These are phyloP conservation scores for Hemibagrus wyckioides DNA, from an alignment of 2,113 vertebrate species.

Conservation along the genomic window DNA sequence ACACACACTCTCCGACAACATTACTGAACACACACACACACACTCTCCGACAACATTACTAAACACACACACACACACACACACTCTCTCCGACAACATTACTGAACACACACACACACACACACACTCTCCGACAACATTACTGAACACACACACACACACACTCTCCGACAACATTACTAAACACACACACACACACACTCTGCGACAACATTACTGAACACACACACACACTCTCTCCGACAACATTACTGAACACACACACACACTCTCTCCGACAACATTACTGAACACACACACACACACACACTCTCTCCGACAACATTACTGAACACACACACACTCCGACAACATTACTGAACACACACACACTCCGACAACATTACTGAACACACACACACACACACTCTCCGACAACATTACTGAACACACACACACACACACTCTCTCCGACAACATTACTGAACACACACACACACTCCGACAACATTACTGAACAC, in stretches of 20 bases:
- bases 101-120: too few relatives aligned
- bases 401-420: not conserved
- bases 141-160: too few relatives aligned
- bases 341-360: not conserved
- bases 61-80: too few relatives aligned
- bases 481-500: not conserved
- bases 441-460: not conserved
- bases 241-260: not conserved
- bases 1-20: too few relatives aligned
- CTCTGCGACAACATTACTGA: not conserved
- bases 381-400: not conserved
- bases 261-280: too few relatives aligned
- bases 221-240: not conserved
- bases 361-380: not conserved
- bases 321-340: not conserved
- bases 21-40: too few relatives aligned
- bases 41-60: too few relatives aligned
- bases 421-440: not conserved
- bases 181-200: not conserved
- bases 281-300: not conserved
- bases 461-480: not conserved
- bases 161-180: too few relatives aligned
- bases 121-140: too few relatives aligned
- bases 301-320: not conserved
- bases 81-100: too few relatives aligned